Percentiles rank a stretch among this genome's conserved stretches.
These are phyloP conservation scores for Hirtodrosophila confusa DNA, from an alignment of 2,888 invertebrate species.

Conservation along the genomic window DNA sequence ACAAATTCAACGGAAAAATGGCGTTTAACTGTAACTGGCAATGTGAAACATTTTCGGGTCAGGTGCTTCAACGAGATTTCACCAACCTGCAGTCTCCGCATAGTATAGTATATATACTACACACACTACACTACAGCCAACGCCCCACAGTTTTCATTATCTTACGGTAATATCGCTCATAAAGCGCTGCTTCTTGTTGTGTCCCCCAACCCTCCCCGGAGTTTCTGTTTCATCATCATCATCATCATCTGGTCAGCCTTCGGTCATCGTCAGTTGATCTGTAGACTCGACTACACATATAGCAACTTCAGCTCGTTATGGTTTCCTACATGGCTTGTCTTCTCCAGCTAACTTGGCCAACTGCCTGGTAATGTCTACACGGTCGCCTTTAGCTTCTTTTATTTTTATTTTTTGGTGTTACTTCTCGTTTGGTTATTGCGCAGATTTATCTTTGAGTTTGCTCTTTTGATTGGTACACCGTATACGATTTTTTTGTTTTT, in stretches of 20 bases:
- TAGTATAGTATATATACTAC: conserved; percentile 22
- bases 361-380: conserved; percentile 33
- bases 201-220: not conserved
- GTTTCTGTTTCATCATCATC: conserved; percentile 28
- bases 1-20: conserved; percentile 75
- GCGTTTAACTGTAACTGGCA: conserved; percentile 80
- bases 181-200: conserved; percentile 54
- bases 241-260: conserved; percentile 56
- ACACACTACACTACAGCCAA: conserved; percentile 47
- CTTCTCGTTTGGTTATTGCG: conserved; percentile 60
- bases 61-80: conserved; percentile 71
- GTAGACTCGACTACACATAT: conserved; percentile 33
- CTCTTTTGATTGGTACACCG: conserved; percentile 49
- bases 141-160: conserved; percentile 78
- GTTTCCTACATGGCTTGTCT: conserved; percentile 57
- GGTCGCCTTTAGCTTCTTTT: conserved; percentile 41
- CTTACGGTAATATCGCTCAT: conserved; percentile 78
- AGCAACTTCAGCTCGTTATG: conserved; percentile 67
- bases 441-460: conserved; percentile 52
- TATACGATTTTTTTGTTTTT: conserved; percentile 23
- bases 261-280: conserved; percentile 57
- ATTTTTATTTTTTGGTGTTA: conserved; percentile 47
- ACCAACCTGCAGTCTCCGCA: conserved; percentile 47
- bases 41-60: conserved; percentile 80
- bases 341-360: not conserved